phyloP scores from a whole-genome alignment of 1,140 invertebrate species.

The Mya arenaria region DNA sequence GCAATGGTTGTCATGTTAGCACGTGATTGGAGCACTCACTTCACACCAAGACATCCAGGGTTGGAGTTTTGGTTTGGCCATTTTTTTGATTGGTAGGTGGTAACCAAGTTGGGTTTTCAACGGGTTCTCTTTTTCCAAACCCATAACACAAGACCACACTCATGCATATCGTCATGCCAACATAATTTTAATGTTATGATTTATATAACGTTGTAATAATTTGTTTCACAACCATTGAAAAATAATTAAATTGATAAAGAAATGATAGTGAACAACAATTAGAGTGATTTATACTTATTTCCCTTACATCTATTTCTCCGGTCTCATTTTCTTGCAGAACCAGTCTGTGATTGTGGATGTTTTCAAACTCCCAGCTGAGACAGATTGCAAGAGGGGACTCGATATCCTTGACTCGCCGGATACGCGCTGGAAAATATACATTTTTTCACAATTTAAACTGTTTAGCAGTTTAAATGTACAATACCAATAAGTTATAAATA shows the following conservation, averaged over 20 bases:
- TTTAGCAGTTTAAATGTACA: background rate
- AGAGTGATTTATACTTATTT: too few species aligned
- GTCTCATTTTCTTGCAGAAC: conserved; percentile 86
- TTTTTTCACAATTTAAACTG: background rate
- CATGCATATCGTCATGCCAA: background rate
- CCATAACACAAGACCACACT: too few species aligned
- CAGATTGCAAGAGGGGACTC: conserved; percentile 83
- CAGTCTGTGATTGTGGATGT: conserved; percentile 80
- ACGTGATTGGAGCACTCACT: too few species aligned
- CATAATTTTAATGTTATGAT: background rate
- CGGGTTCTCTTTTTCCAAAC: too few species aligned
- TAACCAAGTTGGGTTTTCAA: too few species aligned
- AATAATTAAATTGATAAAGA: background rate
- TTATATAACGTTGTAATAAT: too few species aligned
- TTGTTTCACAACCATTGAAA: too few species aligned
- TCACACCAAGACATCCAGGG: too few species aligned
- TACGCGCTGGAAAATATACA: conserved; percentile 72
- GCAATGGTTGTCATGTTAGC: too few species aligned
- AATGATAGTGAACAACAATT: background rate
- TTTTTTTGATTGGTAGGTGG: too few species aligned
- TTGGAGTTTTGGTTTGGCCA: too few species aligned
- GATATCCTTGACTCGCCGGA: conserved; percentile 81
- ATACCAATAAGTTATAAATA: too few species aligned
- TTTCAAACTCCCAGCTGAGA: conserved; percentile 81
- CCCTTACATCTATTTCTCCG: conserved; percentile 83